A percentile compares a stretch with the other conserved stretches of the same genome.
Evolutionary conservation across 1,140 invertebrate species (phyloP).

Genomic region (Pseudomyrmex pallidus): DNA sequence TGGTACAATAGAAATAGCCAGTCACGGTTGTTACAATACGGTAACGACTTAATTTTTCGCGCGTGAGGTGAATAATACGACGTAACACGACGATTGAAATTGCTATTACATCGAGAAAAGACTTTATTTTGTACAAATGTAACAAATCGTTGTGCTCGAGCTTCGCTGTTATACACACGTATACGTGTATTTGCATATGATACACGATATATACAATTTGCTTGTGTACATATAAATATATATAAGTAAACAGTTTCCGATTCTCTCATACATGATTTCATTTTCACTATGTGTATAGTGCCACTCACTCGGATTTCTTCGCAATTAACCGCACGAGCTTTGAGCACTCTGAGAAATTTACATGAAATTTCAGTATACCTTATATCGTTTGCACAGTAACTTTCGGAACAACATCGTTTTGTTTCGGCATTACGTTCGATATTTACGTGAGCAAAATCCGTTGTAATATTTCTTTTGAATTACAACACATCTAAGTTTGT

Average conservation of each 20-base stretch:
- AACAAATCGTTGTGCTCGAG: constrained; percentile 50
- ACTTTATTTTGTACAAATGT: constrained; percentile 55
- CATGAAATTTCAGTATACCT: too few relatives aligned
- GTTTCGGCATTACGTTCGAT: background rate
- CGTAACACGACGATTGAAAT: background rate
- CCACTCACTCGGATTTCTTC: too few relatives aligned
- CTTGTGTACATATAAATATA: background rate
- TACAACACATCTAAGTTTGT: background rate
- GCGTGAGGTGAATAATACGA: background rate
- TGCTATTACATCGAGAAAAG: constrained; percentile 14
- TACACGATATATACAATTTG: background rate
- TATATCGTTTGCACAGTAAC: too few relatives aligned
- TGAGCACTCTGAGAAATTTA: too few relatives aligned
- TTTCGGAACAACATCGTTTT: background rate
- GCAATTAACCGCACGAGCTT: too few relatives aligned
- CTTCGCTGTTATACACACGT: background rate
- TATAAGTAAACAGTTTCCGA: background rate
- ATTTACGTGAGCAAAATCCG: background rate
- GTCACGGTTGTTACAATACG: background rate
- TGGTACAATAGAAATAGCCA: background rate
- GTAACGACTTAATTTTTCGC: background rate
- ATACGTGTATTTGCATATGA: background rate
- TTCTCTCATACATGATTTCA: too few relatives aligned
- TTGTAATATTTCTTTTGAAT: constrained; percentile 1
- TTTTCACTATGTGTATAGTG: too few relatives aligned